phyloP scores from a whole-genome alignment of 2,888 invertebrate genomes.

The Heliconius aoede region DNA sequence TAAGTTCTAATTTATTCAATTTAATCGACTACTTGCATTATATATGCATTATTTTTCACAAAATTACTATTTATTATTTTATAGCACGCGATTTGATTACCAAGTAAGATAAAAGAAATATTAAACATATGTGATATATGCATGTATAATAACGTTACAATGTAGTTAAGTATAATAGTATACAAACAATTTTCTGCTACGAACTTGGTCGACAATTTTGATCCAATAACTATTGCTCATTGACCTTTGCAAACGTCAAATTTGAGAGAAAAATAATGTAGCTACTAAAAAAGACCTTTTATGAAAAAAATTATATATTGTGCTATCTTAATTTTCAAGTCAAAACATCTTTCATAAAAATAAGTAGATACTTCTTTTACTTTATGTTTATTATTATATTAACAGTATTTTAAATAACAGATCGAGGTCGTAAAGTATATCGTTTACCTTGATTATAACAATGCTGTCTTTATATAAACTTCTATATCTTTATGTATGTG shows the following conservation, averaged over 20 bases:
- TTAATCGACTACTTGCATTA: not conserved
- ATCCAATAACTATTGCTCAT: not conserved
- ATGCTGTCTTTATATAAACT: too few species aligned
- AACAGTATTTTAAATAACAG: too few species aligned
- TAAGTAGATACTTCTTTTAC: too few species aligned
- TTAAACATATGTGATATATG: not conserved
- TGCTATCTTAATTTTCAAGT: too few species aligned
- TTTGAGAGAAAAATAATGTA: not conserved
- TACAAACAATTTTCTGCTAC: not conserved
- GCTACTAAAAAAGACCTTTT: not conserved
- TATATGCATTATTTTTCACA: too few species aligned
- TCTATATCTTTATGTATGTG: too few species aligned
- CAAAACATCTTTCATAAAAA: too few species aligned
- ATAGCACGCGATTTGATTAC: constrained; percentile 8
- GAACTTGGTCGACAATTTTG: constrained; percentile 4
- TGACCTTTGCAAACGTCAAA: not conserved
- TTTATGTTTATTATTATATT: too few species aligned
- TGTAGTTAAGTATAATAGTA: not conserved
- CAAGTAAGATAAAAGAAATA: not conserved
- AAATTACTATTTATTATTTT: not conserved
- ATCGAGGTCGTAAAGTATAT: too few species aligned
- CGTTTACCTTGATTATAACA: too few species aligned
- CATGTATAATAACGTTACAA: not conserved
- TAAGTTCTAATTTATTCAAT: not conserved
- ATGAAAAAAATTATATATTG: not conserved